Evolutionary conservation across 2,113 vertebrate species (phyloP).

Genomic region (Brachypteracias leptosomus): DNA sequence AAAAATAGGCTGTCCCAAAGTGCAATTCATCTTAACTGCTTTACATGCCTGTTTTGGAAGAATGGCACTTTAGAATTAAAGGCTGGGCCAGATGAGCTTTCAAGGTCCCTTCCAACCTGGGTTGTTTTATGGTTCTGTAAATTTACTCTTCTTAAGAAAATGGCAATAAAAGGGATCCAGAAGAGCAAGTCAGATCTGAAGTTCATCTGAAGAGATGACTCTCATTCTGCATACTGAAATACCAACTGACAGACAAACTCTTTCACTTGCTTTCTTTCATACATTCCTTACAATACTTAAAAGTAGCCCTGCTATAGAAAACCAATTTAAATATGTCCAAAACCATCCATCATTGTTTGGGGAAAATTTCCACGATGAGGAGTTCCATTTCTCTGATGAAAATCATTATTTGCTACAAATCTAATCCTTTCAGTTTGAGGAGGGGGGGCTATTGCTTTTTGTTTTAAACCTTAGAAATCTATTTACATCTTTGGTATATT

Average conservation of each 20-base stretch:
- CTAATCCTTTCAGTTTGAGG: neutral
- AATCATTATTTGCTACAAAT: neutral
- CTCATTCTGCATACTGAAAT: neutral
- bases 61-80: neutral
- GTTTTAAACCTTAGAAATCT: neutral
- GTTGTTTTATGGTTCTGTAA: neutral
- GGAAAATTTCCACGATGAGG: neutral
- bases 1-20: neutral
- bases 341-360: neutral
- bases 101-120: neutral
- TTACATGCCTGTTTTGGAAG: neutral
- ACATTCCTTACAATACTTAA: neutral
- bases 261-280: neutral
- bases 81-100: neutral
- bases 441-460: neutral
- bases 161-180: neutral
- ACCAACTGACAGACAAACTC: neutral
- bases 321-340: neutral
- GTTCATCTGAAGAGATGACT: neutral
- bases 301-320: neutral
- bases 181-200: neutral
- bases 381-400: neutral
- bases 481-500: too few species aligned
- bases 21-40: neutral
- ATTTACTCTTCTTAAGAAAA: neutral